Evolutionary conservation across 2,888 invertebrate species (phyloP), one percentile per base, ranked within the genome.

Genomic region (Maniola hyperantus): DNA sequence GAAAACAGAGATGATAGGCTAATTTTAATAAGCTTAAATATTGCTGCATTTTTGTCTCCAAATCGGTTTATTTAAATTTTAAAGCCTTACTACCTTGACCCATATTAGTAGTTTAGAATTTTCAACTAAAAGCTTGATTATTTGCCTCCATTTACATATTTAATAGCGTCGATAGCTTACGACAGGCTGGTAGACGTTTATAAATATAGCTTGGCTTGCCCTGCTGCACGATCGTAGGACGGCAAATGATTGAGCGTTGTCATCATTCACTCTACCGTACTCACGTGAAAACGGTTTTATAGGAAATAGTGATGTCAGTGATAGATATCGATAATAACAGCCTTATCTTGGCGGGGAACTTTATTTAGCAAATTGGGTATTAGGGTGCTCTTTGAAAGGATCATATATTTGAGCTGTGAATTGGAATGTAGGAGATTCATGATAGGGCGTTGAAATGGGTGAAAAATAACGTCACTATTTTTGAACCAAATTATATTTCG

Each of bases 221-320:
- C 65, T 51, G 57, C 50, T 11, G 60, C 48, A 44, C 62, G 66
- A 71, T 66, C 64, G 58, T 26, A n/a, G 46, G 55, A 65, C 66
- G 70, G 59, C 62, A 42, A 57, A 80, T 85, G 87, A 87, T 85
- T 74, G 83, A 86, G 80, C 79, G 83, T 78, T 79, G 77, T 79
- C 83, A 86, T 86, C 82, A 77, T 77, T 85, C 84, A 82, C 71
- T 77, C 70, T 69, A 71, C 13, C 26, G 11, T 5, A 5, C 11
- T 63, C 61, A 44, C n/a, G 50, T 34, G 62, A 67, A 66, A 72
- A 58, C 66, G 66, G 68, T 66, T 70, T 68, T 70, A 70, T 66
- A 70, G 57, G 53, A 36, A 65, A 65, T 61, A 65, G 59, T 68
- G 66, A 68, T 65, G 66, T 55, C 66, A 65, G 57, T 67, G 71